Percentiles rank a stretch among this genome's conserved stretches.
phyloP scores from a whole-genome alignment of 2,797 vertebrate genomes.

The Mareca strepera region DNA sequence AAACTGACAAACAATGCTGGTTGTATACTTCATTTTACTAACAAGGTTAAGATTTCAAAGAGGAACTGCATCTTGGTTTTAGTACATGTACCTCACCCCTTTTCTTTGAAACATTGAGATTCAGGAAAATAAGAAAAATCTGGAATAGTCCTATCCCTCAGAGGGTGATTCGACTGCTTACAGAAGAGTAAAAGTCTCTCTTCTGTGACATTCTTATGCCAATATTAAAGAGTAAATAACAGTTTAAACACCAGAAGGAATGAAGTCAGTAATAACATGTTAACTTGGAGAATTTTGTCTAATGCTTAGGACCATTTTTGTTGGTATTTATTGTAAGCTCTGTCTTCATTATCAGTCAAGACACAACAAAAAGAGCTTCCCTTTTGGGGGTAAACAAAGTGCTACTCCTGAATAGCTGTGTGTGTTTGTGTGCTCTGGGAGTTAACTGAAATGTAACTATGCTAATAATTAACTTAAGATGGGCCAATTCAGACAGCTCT shows the following conservation, averaged over 20 bases:
- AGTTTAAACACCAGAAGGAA: neutral
- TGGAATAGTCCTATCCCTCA: neutral
- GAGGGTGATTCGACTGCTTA: neutral
- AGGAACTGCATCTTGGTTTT: neutral
- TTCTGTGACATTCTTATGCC: neutral
- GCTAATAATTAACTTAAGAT: neutral
- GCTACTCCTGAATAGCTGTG: neutral
- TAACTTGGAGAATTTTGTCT: neutral
- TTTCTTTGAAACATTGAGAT: neutral
- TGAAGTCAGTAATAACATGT: neutral
- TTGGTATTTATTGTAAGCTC: neutral
- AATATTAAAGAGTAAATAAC: neutral
- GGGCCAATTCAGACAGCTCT: neutral
- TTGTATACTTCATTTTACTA: neutral
- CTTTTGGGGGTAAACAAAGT: neutral
- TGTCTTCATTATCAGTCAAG: neutral
- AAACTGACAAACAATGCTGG: neutral
- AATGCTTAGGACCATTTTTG: neutral
- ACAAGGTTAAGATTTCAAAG: neutral
- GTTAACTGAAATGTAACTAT: neutral
- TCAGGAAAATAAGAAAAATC: neutral
- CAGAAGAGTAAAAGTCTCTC: neutral
- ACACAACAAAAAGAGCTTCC: neutral
- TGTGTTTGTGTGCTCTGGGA: no score
- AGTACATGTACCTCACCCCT: neutral